These are phyloP conservation scores for Pogonomyrmex barbatus DNA, from an alignment of 1,140 invertebrate genomes.

Conservation along the genomic window DNA sequence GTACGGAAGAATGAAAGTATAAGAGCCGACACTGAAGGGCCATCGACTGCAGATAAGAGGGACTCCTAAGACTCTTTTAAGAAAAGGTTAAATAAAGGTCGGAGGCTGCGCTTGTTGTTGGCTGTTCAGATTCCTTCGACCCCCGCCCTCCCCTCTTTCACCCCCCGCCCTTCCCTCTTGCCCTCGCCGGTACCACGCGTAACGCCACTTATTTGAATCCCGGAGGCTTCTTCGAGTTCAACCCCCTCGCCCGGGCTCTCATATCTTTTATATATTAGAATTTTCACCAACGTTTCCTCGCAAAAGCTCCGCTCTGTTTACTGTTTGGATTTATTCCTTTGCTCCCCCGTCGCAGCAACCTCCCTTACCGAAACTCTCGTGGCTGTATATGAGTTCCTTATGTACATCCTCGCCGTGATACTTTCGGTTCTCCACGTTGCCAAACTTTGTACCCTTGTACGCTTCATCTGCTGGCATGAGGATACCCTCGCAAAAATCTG, in stretches of 20 bases:
- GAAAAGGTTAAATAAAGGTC: constrained; percentile 86
- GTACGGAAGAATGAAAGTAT: constrained; percentile 74
- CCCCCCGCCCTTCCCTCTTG: constrained; percentile 4
- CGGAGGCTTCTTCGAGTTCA: constrained; percentile 76
- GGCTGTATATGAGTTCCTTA: constrained; percentile 71
- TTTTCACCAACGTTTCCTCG: constrained; percentile 74
- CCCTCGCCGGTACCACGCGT: constrained; percentile 32
- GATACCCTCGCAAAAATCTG: constrained; percentile 27
- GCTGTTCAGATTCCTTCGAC: constrained; percentile 85
- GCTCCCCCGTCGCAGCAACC: constrained; percentile 14
- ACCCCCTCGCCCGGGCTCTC: constrained; percentile 77
- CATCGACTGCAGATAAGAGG: constrained; percentile 84
- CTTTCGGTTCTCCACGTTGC: constrained; percentile 33
- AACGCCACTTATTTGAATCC: constrained; percentile 81
- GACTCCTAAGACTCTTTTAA: constrained; percentile 83
- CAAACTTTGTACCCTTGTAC: constrained; percentile 11
- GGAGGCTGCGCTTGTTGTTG: constrained; percentile 82
- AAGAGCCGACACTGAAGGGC: constrained; percentile 80
- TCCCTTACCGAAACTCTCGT: constrained; percentile 49
- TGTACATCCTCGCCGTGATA: constrained; percentile 68
- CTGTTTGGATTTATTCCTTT: constrained; percentile 84
- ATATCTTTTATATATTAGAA: constrained; percentile 86
- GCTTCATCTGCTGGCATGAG: constrained; percentile 38
- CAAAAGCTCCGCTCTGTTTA: constrained; percentile 79
- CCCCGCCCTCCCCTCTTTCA: constrained; percentile 43